phyloP scores from a whole-genome alignment of 2,113 vertebrate genomes.

The Protobothrops flavoviridis region DNA sequence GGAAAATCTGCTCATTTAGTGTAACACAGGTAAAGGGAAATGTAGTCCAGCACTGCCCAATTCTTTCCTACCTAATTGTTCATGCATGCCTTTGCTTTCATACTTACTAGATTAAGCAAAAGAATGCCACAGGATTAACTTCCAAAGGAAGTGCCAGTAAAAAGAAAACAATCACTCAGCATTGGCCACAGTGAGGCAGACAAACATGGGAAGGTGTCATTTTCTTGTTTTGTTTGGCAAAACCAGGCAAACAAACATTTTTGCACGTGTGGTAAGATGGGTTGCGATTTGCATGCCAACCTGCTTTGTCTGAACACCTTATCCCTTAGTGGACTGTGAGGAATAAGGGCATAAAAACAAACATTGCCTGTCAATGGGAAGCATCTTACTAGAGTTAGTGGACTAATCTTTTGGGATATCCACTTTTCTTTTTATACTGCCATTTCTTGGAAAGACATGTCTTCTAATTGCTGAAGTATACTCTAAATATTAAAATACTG shows the following conservation, averaged over 20 bases:
- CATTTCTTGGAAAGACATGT: neutral
- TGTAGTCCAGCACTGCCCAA: neutral
- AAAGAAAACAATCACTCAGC: neutral
- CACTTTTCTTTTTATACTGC: neutral
- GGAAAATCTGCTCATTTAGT: neutral
- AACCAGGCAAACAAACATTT: neutral
- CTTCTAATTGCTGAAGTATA: neutral
- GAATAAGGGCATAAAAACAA: constrained; percentile 17
- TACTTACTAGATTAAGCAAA: neutral
- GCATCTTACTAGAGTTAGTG: neutral
- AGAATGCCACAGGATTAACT: neutral
- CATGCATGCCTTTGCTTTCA: neutral
- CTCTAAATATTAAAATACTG: neutral
- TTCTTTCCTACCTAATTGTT: neutral
- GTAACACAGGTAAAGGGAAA: neutral
- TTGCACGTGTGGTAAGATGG: neutral
- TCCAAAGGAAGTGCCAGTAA: neutral
- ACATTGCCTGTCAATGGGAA: neutral
- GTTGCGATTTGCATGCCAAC: neutral
- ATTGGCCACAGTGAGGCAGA: neutral
- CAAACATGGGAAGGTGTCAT: neutral
- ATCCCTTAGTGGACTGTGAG: neutral
- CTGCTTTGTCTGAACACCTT: neutral
- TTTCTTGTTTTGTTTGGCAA: neutral
- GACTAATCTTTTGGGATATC: neutral